Conservation (phyloP, 2,113 vertebrate genomes). For the Lepus europaeus region DNA sequence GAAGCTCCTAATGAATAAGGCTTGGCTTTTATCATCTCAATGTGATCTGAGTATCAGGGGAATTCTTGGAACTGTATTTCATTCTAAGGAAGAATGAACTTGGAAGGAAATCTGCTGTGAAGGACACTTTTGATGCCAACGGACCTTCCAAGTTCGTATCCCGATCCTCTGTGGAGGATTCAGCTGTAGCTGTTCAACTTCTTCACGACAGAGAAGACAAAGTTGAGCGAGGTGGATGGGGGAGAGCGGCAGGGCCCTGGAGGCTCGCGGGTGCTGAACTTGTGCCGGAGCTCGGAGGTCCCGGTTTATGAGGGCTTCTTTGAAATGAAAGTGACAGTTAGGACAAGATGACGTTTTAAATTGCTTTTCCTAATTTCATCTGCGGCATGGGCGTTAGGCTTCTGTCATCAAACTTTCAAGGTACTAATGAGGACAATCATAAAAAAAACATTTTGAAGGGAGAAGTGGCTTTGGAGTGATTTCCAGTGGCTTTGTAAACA, state of each 20-base stretch:
- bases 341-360: background rate
- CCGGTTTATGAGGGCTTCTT: background rate
- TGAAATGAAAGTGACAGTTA: constrained; percentile 32
- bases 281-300: background rate
- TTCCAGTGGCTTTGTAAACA: constrained; percentile 17
- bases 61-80: background rate
- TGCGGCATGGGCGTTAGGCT: background rate
- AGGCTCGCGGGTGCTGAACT: background rate
- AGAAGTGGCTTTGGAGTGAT: constrained; percentile 5
- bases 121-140: background rate
- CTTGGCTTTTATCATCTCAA: background rate
- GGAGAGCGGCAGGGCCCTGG: background rate
- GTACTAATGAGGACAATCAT: background rate
- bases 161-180: background rate
- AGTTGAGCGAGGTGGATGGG: background rate
- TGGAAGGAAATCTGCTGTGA: constrained; percentile 24
- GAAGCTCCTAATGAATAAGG: background rate
- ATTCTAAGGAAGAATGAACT: constrained; percentile 48
- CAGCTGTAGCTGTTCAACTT: background rate
- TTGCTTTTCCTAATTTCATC: background rate
- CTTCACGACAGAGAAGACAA: background rate
- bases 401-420: background rate
- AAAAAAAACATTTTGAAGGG: background rate
- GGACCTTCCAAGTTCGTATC: background rate
- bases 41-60: constrained; percentile 13